Percentiles rank a stretch among this genome's conserved stretches.
phyloP scores from a whole-genome alignment of 1,140 invertebrate species.

The Mactra quadrangularis region DNA sequence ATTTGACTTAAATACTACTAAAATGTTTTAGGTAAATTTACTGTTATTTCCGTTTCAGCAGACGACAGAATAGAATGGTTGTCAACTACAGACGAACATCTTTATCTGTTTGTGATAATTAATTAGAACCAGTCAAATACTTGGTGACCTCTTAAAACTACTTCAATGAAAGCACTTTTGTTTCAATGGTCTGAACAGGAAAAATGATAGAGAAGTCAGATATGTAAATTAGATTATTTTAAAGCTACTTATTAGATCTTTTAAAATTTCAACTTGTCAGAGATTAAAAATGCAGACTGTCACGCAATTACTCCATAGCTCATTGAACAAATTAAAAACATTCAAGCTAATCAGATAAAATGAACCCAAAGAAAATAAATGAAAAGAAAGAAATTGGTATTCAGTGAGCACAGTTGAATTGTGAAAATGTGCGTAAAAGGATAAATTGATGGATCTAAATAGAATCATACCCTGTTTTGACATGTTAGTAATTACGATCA shows the following conservation, averaged over 20 bases:
- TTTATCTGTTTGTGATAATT: too few relatives aligned
- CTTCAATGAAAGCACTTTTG: too few relatives aligned
- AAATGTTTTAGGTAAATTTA: too few relatives aligned
- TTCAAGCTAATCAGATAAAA: conserved; percentile 42
- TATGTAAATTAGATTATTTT: conserved; percentile 18
- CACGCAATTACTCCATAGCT: not conserved
- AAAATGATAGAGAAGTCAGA: conserved; percentile 31
- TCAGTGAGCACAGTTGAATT: not conserved
- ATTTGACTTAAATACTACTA: too few relatives aligned
- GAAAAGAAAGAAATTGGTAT: not conserved
- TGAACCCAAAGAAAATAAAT: conserved; percentile 20
- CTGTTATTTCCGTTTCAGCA: too few relatives aligned
- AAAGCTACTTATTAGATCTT: conserved; percentile 21
- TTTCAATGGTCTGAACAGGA: not conserved
- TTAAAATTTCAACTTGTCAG: conserved; percentile 12
- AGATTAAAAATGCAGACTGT: not conserved
- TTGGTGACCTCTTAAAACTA: too few relatives aligned
- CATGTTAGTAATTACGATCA: too few relatives aligned
- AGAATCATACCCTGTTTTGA: too few relatives aligned
- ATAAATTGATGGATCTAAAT: not conserved
- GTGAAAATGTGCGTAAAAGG: not conserved
- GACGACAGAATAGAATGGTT: too few relatives aligned
- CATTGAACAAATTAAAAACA: conserved; percentile 28
- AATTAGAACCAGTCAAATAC: too few relatives aligned
- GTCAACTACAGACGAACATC: too few relatives aligned